These are phyloP conservation scores for Clarias platycephalus DNA, from an alignment of 2,797 vertebrate genomes.

Conservation along the genomic window DNA sequence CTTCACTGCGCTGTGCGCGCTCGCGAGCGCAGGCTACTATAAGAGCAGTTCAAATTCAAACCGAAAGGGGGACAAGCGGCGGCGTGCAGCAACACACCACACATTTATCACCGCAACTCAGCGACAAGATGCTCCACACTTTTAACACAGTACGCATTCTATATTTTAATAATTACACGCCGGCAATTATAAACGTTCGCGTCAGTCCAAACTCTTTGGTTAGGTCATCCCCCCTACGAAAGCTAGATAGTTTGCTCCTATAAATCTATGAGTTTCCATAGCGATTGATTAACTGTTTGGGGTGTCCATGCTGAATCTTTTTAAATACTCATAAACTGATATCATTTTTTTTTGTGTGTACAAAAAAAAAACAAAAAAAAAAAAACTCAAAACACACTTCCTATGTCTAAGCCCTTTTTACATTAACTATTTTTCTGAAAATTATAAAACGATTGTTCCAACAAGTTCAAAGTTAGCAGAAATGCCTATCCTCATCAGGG, in stretches of 20 bases:
- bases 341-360: background rate
- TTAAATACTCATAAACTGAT: background rate
- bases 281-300: slow-evolving; percentile 66
- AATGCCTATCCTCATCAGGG: background rate
- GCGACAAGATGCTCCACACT: rapidly evolving
- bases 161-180: background rate
- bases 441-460: background rate
- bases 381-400: background rate
- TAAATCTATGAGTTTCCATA: slow-evolving; percentile 63
- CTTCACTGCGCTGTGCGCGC: slow-evolving; percentile 66
- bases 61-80: slow-evolving; percentile 49
- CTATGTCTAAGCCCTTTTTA: background rate
- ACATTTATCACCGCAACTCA: background rate
- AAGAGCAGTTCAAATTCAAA: slow-evolving; percentile 56
- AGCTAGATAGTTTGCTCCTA: slow-evolving; percentile 43
- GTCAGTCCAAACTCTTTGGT: background rate
- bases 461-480: background rate
- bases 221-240: slow-evolving; percentile 31
- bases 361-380: background rate
- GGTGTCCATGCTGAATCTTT: background rate
- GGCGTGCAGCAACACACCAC: background rate
- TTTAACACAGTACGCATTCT: rapidly evolving
- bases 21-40: slow-evolving; percentile 62
- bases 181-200: background rate
- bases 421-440: background rate